Evolutionary conservation across 2,113 vertebrate species (phyloP).

Genomic region (Notarius lentiginosus): DNA sequence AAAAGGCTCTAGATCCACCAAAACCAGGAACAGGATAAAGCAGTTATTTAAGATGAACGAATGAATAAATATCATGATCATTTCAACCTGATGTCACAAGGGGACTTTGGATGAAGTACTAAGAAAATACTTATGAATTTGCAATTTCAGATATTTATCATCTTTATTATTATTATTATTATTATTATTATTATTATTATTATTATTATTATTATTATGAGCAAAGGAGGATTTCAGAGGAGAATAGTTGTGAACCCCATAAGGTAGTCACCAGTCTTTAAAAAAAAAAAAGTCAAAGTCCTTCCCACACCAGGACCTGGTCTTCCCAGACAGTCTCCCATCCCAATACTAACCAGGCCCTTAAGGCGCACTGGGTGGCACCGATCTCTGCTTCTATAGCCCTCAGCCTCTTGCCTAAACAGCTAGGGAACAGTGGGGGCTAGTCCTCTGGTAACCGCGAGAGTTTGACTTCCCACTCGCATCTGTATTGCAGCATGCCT

Average conservation of each 20-base stretch:
- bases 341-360: too few species aligned
- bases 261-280: neutral
- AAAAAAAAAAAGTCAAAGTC: too few species aligned
- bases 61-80: neutral
- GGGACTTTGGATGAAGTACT: neutral
- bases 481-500: too few species aligned
- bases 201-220: neutral
- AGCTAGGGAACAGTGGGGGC: too few species aligned
- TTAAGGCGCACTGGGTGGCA: too few species aligned
- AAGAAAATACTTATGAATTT: slow-evolving; percentile 1
- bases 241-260: neutral
- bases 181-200: too few species aligned
- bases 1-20: neutral
- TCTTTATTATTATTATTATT: neutral
- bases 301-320: too few species aligned
- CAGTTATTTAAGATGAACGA: neutral
- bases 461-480: too few species aligned
- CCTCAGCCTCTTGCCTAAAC: too few species aligned
- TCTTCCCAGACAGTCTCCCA: too few species aligned
- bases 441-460: too few species aligned
- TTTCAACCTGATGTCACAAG: neutral
- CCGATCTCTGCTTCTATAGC: too few species aligned
- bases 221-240: neutral
- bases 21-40: neutral
- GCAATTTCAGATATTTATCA: neutral